A percentile compares a stretch with the other conserved stretches of the same genome.
Conservation (phyloP, 2,797 vertebrate species). For the Buceros bicornis region DNA sequence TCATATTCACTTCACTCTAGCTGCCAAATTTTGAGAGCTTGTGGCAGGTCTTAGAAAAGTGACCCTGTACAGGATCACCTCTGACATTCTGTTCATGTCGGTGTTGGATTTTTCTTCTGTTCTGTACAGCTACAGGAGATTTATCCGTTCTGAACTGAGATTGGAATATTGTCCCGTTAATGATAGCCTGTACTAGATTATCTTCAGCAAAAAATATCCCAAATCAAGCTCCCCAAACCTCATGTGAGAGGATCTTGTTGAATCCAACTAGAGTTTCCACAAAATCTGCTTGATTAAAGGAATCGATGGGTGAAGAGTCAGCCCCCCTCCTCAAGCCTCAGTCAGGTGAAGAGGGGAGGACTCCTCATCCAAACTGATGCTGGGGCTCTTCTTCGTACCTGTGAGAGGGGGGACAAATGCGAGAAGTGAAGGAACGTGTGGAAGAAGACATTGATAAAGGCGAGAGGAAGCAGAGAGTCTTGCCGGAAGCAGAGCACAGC, state of each 20-base stretch:
- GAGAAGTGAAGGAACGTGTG: neutral
- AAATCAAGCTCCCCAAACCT: neutral
- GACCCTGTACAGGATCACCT: neutral
- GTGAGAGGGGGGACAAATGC: neutral
- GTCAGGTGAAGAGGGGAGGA: neutral
- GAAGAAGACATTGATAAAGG: neutral
- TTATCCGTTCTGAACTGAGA: neutral
- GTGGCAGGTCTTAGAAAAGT: neutral
- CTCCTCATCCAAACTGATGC: neutral
- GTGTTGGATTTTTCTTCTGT: neutral
- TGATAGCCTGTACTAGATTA: neutral
- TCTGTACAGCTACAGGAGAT: neutral
- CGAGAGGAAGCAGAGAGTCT: neutral
- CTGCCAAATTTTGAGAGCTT: conserved; percentile 38
- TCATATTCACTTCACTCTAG: neutral
- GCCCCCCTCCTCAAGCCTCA: neutral
- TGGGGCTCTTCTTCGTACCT: neutral
- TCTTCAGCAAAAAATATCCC: neutral
- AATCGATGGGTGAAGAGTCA: neutral
- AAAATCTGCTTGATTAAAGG: neutral
- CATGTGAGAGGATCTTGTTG: neutral
- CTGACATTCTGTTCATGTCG: neutral
- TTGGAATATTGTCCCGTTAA: neutral
- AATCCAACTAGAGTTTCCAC: neutral
- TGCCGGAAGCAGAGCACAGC: neutral